Conservation (phyloP, 2,888 invertebrate species). For the Epsilonema sp. region DNA sequence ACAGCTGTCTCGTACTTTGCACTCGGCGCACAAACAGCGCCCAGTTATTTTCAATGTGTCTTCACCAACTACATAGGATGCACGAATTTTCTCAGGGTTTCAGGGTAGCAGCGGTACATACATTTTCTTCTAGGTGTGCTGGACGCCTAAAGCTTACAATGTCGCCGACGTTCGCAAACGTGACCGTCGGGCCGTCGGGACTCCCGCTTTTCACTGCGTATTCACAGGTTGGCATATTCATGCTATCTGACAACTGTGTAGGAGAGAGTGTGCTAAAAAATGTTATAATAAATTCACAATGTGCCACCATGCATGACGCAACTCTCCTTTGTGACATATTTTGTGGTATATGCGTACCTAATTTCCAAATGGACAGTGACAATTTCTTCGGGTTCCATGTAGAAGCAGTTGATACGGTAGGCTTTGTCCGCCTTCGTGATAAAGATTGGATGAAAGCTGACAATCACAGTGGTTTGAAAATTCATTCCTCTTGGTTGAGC, state of each 20-base stretch:
- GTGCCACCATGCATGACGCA: not conserved
- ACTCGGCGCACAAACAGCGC: too few species aligned
- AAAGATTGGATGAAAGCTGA: slow-evolving; percentile 24
- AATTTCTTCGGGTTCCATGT: slow-evolving; percentile 26
- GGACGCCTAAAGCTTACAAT: too few species aligned
- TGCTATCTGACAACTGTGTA: slow-evolving; percentile 19
- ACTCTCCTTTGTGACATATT: not conserved
- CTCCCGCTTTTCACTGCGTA: slow-evolving; percentile 19
- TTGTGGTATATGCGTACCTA: slow-evolving; percentile 14
- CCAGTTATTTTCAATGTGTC: too few species aligned
- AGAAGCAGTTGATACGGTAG: slow-evolving; percentile 25
- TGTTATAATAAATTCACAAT: not conserved
- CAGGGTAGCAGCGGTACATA: too few species aligned
- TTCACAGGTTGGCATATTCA: slow-evolving; percentile 25
- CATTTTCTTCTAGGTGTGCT: too few species aligned
- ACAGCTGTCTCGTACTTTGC: too few species aligned
- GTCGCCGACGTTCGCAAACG: slow-evolving; percentile 25
- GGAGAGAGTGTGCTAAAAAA: slow-evolving; percentile 21
- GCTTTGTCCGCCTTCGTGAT: slow-evolving; percentile 26
- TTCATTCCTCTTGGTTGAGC: slow-evolving; percentile 25
- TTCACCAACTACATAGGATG: too few species aligned
- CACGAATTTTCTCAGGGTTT: too few species aligned
- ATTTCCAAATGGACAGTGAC: slow-evolving; percentile 24
- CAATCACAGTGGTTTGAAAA: slow-evolving; percentile 25
- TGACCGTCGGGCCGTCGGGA: slow-evolving; percentile 19